Percentiles rank a stretch among this genome's conserved stretches.
phyloP scores from a whole-genome alignment of 2,888 invertebrate species.

The Uropetala carovei region DNA sequence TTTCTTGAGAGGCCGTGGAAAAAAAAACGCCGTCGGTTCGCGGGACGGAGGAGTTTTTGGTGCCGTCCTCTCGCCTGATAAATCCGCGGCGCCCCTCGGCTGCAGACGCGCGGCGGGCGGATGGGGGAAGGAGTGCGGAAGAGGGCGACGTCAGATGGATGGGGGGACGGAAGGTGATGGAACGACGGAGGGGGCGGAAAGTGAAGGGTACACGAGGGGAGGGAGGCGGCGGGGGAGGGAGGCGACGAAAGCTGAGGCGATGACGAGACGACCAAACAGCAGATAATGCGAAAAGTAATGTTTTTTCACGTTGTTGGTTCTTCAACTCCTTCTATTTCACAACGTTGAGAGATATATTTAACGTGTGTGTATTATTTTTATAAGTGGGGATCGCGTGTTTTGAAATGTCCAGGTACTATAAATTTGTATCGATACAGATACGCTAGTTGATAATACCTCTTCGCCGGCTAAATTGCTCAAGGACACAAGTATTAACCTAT shows the following conservation, averaged over 20 bases:
- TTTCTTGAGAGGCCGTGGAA: background rate
- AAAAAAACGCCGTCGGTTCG: background rate
- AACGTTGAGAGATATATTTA: too few species aligned
- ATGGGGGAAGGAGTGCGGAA: background rate
- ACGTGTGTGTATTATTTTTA: too few species aligned
- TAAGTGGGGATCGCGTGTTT: too few species aligned
- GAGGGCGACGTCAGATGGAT: background rate
- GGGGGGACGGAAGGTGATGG: conserved; percentile 32
- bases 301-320: background rate
- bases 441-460: too few species aligned
- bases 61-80: background rate
- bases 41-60: background rate
- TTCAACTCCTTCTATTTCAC: too few species aligned
- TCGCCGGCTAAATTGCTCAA: too few species aligned
- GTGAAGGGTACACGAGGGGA: conserved; percentile 14
- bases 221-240: background rate
- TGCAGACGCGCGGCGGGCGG: background rate
- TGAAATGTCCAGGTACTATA: too few species aligned
- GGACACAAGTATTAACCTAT: too few species aligned
- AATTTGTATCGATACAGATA: too few species aligned
- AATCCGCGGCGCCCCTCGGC: background rate
- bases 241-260: background rate
- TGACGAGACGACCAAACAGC: too few species aligned
- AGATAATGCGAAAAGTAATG: background rate
- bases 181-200: background rate